Evolutionary conservation across 2,888 invertebrate genomes (phyloP), one percentile per base, ranked within the genome.

Genomic region (Hesperia comma): DNA sequence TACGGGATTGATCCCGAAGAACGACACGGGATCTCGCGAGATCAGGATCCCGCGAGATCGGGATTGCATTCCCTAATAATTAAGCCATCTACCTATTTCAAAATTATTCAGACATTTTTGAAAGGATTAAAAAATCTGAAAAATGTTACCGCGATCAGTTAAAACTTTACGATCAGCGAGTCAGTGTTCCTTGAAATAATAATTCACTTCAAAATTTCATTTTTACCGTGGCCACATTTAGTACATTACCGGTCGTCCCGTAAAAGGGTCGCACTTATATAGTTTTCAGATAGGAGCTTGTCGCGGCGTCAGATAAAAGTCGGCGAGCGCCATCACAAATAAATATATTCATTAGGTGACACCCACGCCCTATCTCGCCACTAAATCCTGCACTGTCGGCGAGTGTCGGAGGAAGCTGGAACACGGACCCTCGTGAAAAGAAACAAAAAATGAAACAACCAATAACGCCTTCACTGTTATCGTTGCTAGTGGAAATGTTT

Each of bases 281-380:
- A 66, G 66, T 66, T 66, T 66, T 54, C 68, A 74, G 78, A 80
- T 80, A 81, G 75, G 74, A 74, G 78, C 81, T 78, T 81, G 85
- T 85, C 83, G 69, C 73, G 84, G 84, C 79, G 78, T 77, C 80
- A 85, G 90, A 88, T 87, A 87, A 90, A 89, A 87, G 88, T 80
- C 77, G 79, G 80, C 82, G 77, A 74, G 74, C 79, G 78, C 77
- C 79, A 76, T 78, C 84, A 84, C 84, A 91, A 92, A 91, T 91
- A 92, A 90, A 89, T 91, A 90, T 90, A 91, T 92, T 92, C 92
- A 92, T 92, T 92, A 92, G 88, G 86, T 83, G 86, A 92, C 92
- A 90, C 92, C 92, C 90, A 92, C 92, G 86, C 86, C 78, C 72
- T 90, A 90, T 92, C 90, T 83, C 80, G 83, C 81, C 85, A 88